phyloP scores from a whole-genome alignment of 2,113 vertebrate genomes.

The Osmerus eperlanus region DNA sequence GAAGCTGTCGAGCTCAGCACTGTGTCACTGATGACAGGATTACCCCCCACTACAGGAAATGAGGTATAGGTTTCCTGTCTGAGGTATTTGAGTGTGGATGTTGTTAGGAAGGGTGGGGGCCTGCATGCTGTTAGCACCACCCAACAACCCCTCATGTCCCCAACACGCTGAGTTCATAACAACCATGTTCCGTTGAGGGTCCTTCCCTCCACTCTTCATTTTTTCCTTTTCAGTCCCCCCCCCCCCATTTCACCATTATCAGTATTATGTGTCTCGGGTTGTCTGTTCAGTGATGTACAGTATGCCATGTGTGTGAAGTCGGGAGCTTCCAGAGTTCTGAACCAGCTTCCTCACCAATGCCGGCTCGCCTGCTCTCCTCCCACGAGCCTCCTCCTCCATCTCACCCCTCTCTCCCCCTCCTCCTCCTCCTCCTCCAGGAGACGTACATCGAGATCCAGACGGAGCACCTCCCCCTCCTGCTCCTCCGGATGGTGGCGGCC shows the following conservation, averaged over 20 bases:
- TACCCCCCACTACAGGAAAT: too few relatives aligned
- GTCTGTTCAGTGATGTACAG: too few relatives aligned
- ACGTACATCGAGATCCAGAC: conserved; percentile 99
- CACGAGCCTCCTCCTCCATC: not conserved
- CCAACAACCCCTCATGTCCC: too few relatives aligned
- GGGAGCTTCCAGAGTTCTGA: not conserved
- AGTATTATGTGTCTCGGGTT: too few relatives aligned
- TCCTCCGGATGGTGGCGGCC: conserved; percentile 92
- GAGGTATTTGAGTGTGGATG: too few relatives aligned
- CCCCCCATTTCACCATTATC: too few relatives aligned
- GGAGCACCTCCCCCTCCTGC: conserved; percentile 92
- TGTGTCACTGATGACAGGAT: too few relatives aligned
- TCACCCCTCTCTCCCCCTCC: conserved; percentile 28
- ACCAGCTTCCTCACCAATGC: not conserved
- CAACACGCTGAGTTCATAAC: too few relatives aligned
- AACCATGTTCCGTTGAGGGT: not conserved
- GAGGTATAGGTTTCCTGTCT: too few relatives aligned
- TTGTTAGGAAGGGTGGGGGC: too few relatives aligned
- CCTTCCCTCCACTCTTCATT: conserved; percentile 6
- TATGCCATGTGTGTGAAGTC: too few relatives aligned
- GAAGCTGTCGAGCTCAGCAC: not conserved
- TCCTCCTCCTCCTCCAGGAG: conserved; percentile 75
- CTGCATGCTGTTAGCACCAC: too few relatives aligned
- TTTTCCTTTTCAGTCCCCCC: conserved; percentile 1
- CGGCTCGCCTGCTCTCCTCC: not conserved